Evolutionary conservation across 2,797 vertebrate genomes (phyloP).

Genomic region (Propithecus deckenii): DNA sequence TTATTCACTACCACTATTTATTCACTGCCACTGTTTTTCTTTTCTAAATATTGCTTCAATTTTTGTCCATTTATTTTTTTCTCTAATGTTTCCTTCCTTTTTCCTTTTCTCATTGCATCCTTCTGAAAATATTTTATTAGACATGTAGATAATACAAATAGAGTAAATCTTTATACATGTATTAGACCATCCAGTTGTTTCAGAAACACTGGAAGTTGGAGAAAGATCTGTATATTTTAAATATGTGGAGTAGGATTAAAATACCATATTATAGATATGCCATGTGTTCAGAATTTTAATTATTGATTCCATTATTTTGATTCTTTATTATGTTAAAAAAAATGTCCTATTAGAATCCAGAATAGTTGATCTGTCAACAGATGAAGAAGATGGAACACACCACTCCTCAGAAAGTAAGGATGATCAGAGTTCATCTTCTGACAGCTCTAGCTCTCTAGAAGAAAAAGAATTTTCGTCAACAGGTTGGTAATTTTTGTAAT

Average conservation of each 20-base stretch:
- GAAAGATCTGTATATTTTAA: not conserved
- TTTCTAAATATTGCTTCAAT: not conserved
- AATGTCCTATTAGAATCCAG: slow-evolving; percentile 25
- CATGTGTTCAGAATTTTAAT: not conserved
- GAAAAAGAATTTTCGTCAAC: slow-evolving; percentile 46
- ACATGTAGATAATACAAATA: not conserved
- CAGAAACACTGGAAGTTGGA: not conserved
- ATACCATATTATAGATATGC: not conserved
- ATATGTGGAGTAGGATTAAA: not conserved
- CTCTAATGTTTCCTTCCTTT: not conserved
- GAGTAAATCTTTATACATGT: not conserved
- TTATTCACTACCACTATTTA: not conserved
- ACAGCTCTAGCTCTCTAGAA: slow-evolving; percentile 35
- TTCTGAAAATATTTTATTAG: slow-evolving; percentile 23
- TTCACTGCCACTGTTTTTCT: not conserved
- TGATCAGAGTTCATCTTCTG: slow-evolving; percentile 5
- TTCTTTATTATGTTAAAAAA: not conserved
- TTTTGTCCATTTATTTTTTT: not conserved
- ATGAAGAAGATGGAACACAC: slow-evolving; percentile 51
- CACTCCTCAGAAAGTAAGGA: not conserved
- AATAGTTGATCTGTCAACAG: not conserved
- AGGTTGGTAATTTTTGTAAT: slow-evolving; percentile 61
- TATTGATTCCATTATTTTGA: not conserved
- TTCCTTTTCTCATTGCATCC: not conserved
- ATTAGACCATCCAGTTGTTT: slow-evolving; percentile 16